Evolutionary conservation across 2,113 vertebrate species (phyloP).

Genomic region (Scolopax mira): DNA sequence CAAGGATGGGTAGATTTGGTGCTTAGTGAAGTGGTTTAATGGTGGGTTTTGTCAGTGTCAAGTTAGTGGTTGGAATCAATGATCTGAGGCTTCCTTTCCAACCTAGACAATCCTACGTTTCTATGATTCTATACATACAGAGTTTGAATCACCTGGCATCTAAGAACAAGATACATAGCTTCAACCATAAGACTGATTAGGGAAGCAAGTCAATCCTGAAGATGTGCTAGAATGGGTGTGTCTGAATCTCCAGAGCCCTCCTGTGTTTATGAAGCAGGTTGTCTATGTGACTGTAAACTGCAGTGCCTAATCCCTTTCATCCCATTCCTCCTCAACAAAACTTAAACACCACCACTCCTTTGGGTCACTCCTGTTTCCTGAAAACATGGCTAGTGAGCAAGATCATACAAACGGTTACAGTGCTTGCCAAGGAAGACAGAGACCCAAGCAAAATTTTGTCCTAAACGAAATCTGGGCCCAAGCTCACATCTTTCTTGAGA

Average conservation of each 20-base stretch:
- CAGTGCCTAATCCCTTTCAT: background rate
- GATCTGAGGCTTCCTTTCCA: too few species aligned
- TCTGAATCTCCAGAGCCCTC: background rate
- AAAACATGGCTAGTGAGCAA: background rate
- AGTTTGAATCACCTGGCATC: background rate
- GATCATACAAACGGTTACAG: background rate
- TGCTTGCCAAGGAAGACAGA: background rate
- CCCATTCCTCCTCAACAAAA: background rate
- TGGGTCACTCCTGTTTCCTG: background rate
- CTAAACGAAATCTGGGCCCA: background rate
- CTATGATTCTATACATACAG: background rate
- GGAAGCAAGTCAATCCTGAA: background rate
- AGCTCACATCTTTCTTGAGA: background rate
- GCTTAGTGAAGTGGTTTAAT: too few species aligned
- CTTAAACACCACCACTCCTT: background rate
- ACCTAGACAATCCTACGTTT: too few species aligned
- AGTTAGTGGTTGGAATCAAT: too few species aligned
- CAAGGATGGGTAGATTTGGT: too few species aligned
- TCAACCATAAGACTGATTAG: background rate
- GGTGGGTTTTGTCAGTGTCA: too few species aligned
- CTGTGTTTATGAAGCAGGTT: accelerated
- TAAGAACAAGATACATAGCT: background rate
- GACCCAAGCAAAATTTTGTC: background rate
- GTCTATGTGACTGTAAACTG: background rate
- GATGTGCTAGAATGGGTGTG: background rate